phyloP scores from a whole-genome alignment of 2,113 vertebrate genomes.

The Gorsachius goisagi region DNA sequence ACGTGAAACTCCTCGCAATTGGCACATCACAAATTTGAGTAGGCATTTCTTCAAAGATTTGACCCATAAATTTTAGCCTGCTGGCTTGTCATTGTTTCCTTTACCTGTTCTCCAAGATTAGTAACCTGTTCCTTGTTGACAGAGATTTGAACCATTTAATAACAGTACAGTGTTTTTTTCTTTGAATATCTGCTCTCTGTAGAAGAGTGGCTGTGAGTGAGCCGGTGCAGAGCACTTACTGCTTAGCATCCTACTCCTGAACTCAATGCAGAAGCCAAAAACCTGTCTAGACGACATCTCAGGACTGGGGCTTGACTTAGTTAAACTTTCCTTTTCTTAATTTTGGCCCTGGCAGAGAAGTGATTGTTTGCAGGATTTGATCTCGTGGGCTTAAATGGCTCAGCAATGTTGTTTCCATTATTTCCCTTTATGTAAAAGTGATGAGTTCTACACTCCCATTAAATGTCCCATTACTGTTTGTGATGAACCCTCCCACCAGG shows the following conservation, averaged over 20 bases:
- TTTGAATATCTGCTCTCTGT: neutral
- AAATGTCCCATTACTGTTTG: neutral
- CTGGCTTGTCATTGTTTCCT: neutral
- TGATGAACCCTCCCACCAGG: neutral
- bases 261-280: neutral
- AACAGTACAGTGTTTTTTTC: neutral
- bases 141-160: neutral
- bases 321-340: neutral
- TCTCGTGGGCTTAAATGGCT: neutral
- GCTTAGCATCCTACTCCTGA: neutral
- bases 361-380: neutral
- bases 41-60: neutral
- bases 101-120: neutral
- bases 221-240: neutral
- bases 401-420: fast-evolving
- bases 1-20: neutral
- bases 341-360: neutral
- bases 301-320: neutral
- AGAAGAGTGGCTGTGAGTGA: neutral
- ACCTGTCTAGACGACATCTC: neutral
- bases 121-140: neutral
- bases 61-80: neutral
- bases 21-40: neutral
- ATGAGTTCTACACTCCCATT: neutral
- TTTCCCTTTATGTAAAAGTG: neutral